These are phyloP conservation scores for Chelonus insularis DNA, from an alignment of 1,140 invertebrate species.

Conservation along the genomic window DNA sequence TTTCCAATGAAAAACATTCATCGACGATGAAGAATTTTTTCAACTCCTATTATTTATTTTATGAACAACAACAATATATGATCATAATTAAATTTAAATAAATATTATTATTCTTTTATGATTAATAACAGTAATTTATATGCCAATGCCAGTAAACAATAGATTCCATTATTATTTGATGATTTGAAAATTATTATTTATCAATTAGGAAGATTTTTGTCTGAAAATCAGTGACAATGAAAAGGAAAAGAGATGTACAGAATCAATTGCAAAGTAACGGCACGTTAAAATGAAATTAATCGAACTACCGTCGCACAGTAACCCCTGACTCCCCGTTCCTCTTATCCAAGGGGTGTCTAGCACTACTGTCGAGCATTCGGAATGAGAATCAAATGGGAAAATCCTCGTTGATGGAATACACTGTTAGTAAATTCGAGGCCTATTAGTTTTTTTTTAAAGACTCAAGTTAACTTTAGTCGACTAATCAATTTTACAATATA, in stretches of 20 bases:
- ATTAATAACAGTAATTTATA: too few species aligned
- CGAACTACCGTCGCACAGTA: not conserved
- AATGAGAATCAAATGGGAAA: conserved; percentile 49
- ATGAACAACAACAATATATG: too few species aligned
- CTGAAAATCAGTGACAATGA: too few species aligned
- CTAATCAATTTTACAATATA: conserved; percentile 35
- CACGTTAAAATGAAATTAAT: conserved; percentile 4
- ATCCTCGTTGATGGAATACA: conserved; percentile 51
- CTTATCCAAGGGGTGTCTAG: not conserved
- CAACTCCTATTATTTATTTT: too few species aligned
- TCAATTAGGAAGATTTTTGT: too few species aligned
- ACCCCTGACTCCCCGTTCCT: not conserved
- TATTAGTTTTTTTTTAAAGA: not conserved
- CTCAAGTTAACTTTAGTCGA: not conserved
- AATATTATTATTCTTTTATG: too few species aligned
- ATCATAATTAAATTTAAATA: too few species aligned
- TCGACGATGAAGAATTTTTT: too few species aligned
- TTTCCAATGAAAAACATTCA: too few species aligned
- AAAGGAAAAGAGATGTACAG: not conserved
- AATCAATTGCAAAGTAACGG: conserved; percentile 5
- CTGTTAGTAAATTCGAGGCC: not conserved
- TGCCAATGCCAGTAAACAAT: too few species aligned
- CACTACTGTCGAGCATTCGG: conserved; percentile 1
- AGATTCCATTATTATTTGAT: too few species aligned
- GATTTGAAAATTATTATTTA: too few species aligned